Conservation (phyloP, 2,797 vertebrate genomes). For the Darevskia mixta region DNA sequence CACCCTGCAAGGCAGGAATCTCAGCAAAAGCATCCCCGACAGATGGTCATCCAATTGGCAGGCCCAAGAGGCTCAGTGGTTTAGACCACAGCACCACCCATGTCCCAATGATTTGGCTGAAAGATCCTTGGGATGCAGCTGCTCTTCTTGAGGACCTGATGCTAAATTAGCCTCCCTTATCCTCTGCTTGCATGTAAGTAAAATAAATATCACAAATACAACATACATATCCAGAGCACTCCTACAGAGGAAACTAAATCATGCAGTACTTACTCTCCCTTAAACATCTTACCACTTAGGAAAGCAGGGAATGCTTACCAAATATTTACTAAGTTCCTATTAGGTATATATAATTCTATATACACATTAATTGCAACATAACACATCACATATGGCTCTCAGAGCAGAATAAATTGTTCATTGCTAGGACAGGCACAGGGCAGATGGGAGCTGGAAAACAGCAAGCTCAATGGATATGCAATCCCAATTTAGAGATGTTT, state of each 20-base stretch:
- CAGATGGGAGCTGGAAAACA: background rate
- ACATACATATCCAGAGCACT: background rate
- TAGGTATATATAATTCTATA: background rate
- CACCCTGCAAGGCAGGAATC: too few species aligned
- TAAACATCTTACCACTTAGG: background rate
- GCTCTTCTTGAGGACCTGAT: background rate
- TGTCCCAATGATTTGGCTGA: background rate
- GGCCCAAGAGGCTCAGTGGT: too few species aligned
- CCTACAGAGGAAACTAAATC: background rate
- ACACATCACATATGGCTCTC: background rate
- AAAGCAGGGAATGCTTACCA: background rate
- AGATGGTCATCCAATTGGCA: too few species aligned
- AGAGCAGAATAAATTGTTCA: background rate
- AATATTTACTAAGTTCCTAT: background rate
- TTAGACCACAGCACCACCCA: too few species aligned
- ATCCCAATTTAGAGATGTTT: background rate
- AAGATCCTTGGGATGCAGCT: background rate
- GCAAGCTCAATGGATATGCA: background rate
- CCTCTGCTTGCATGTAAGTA: background rate
- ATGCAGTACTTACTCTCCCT: background rate
- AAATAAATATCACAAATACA: background rate
- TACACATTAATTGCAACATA: background rate
- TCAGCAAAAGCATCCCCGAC: too few species aligned
- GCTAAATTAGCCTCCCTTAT: background rate
- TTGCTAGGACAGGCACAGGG: background rate